phyloP scores from a whole-genome alignment of 2,113 vertebrate genomes.

The Menura novaehollandiae region DNA sequence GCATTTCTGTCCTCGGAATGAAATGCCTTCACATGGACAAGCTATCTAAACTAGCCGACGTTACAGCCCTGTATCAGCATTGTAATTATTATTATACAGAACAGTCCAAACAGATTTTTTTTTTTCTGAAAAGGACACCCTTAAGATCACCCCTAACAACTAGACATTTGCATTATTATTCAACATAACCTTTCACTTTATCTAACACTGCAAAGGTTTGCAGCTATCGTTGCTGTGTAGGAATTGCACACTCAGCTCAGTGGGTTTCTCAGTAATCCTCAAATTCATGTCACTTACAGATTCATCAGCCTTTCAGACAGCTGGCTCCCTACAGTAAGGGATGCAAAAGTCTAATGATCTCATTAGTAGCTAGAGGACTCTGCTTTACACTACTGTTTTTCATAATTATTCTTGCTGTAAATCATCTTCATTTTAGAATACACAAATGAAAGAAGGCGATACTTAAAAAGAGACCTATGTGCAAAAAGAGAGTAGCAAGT shows the following conservation, averaged over 20 bases:
- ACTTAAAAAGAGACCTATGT: not conserved
- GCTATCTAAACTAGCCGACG: not conserved
- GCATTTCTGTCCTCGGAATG: not conserved
- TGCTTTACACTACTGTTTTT: not conserved
- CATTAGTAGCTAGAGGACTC: not conserved
- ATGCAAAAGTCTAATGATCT: not conserved
- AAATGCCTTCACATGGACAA: not conserved
- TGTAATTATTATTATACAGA: not conserved
- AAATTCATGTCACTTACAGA: not conserved
- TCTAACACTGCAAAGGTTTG: not conserved
- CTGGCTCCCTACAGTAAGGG: not conserved
- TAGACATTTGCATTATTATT: not conserved
- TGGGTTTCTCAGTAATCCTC: not conserved
- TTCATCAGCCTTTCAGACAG: constrained; percentile 8
- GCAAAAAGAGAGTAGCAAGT: not conserved
- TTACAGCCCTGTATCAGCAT: not conserved
- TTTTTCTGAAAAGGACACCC: not conserved
- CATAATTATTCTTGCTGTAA: constrained; percentile 2
- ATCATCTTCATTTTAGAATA: not conserved
- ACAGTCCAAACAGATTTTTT: not conserved
- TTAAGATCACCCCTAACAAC: not conserved
- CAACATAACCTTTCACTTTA: not conserved
- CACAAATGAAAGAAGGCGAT: not conserved
- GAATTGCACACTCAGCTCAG: not conserved
- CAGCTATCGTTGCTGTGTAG: not conserved